These are phyloP conservation scores for Sphecodes monilicornis DNA, from an alignment of 2,888 invertebrate species.

Conservation along the genomic window DNA sequence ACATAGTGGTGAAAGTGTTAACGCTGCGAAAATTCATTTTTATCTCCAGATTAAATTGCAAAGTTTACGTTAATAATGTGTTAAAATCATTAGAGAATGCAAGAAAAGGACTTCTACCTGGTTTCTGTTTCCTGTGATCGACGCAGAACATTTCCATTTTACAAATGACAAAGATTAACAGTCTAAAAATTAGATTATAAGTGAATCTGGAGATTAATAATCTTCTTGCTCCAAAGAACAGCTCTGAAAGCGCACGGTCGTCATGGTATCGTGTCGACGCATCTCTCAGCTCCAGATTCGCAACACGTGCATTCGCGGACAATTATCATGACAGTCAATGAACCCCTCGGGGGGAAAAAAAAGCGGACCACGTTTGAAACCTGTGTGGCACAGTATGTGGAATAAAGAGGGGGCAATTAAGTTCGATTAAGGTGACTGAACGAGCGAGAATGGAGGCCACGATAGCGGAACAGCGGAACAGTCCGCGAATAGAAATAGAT, in stretches of 20 bases:
- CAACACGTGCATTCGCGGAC: not conserved
- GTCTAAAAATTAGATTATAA: not conserved
- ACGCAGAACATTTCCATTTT: too few species aligned
- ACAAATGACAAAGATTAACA: too few species aligned
- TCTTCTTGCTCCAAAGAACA: not conserved
- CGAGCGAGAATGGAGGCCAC: slow-evolving; percentile 26
- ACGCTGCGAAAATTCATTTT: too few species aligned
- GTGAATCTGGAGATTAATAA: not conserved
- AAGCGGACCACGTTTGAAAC: not conserved
- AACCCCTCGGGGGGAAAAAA: not conserved
- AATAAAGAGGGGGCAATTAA: not conserved
- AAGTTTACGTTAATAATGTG: too few species aligned
- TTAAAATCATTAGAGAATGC: too few species aligned
- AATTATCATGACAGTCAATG: not conserved
- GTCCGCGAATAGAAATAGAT: slow-evolving; percentile 69
- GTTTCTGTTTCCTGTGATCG: too few species aligned
- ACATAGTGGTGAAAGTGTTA: too few species aligned
- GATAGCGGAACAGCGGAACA: slow-evolving; percentile 58
- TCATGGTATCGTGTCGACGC: not conserved
- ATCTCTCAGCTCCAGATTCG: not conserved
- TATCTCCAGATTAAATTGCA: too few species aligned
- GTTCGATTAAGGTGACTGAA: not conserved
- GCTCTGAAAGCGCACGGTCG: not conserved
- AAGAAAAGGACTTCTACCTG: too few species aligned
- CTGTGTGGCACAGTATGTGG: not conserved